Evolutionary conservation across 2,797 vertebrate species (phyloP).

Genomic region (Podargus strigoides): DNA sequence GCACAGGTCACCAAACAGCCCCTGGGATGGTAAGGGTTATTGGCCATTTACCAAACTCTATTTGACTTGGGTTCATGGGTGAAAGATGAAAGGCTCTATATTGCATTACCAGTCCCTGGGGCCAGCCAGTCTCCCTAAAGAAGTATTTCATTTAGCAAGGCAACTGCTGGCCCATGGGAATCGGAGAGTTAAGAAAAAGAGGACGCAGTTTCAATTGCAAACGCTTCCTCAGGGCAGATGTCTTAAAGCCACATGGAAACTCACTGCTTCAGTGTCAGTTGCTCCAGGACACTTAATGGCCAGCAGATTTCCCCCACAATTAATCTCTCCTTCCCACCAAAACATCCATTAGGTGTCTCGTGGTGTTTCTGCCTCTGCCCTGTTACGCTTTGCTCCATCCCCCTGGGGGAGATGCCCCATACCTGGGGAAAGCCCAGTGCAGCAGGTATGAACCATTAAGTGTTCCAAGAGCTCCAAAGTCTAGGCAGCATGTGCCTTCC

Average conservation of each 20-base stretch:
- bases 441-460: neutral
- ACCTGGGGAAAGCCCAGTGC: neutral
- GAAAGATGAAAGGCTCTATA: constrained; percentile 48
- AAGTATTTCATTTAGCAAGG: constrained; percentile 23
- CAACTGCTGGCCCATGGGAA: constrained; percentile 6
- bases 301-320: neutral
- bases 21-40: constrained; percentile 30
- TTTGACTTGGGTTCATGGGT: constrained; percentile 59
- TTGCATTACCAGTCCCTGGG: constrained; percentile 28
- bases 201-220: neutral
- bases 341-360: neutral
- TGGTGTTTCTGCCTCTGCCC: neutral
- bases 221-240: constrained; percentile 19
- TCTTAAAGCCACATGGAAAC: constrained; percentile 17
- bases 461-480: neutral
- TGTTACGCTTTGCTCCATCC: neutral
- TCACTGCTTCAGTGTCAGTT: neutral
- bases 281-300: neutral
- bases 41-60: constrained; percentile 54
- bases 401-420: neutral
- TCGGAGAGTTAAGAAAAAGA: neutral
- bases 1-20: constrained; percentile 48
- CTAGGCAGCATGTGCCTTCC: neutral
- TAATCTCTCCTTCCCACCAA: neutral
- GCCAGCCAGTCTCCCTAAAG: constrained; percentile 5